A percentile compares a stretch with the other conserved stretches of the same genome.
phyloP scores from a whole-genome alignment of 2,888 invertebrate species.

The Brachyptera risi region DNA sequence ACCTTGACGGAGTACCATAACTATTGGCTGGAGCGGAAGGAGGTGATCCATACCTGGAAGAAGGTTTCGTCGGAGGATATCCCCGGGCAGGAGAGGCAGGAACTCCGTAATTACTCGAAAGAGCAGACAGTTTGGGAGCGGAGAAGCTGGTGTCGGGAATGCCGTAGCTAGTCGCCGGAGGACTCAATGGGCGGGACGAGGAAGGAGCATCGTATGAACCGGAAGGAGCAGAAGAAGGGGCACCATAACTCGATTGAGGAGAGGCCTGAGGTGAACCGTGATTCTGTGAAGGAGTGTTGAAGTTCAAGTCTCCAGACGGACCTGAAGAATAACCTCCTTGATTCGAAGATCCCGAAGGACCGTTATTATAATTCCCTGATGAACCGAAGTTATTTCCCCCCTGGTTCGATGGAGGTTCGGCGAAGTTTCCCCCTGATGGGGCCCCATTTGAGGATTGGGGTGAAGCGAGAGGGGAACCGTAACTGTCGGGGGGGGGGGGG shows the following conservation, averaged over 20 bases:
- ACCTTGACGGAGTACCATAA: no score
- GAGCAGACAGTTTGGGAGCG: conserved; percentile 45
- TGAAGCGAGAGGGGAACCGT: no score
- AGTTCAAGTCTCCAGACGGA: neutral
- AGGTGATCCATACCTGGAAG: conserved; percentile 26
- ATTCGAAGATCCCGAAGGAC: neutral
- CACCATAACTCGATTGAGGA: neutral
- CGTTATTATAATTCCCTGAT: neutral
- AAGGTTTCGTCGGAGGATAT: conserved; percentile 16
- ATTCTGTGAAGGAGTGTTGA: neutral
- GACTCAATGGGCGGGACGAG: neutral
- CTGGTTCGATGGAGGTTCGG: conserved; percentile 1
- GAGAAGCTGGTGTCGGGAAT: conserved; percentile 2
- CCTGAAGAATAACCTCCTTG: no score
- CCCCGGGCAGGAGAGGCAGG: conserved; percentile 37
- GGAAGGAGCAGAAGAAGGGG: no score
- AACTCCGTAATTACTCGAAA: conserved; percentile 50
- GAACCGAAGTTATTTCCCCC: neutral
- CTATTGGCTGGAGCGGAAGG: no score
- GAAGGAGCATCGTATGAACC: no score
- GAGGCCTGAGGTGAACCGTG: conserved; percentile 26
- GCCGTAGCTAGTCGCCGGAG: conserved; percentile 8
- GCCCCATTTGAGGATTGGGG: neutral
- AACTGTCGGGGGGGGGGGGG: neutral
- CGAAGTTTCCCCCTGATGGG: conserved; percentile 3